These are phyloP conservation scores for Eupithecia pulchellata DNA, from an alignment of 2,888 invertebrate genomes.

Conservation along the genomic window DNA sequence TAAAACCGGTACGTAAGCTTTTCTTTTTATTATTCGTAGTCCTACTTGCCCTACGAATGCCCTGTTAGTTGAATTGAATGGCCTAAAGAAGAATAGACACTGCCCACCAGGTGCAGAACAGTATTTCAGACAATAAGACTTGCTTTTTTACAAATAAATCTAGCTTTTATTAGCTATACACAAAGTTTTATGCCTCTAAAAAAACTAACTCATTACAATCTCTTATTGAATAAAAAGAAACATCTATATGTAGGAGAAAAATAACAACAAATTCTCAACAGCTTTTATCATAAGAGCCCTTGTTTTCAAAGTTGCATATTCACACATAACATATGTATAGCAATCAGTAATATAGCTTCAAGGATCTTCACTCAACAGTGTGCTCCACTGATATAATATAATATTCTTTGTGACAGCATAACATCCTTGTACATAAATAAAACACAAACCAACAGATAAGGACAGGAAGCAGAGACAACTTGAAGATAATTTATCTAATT, in stretches of 20 bases:
- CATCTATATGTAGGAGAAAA: too few relatives aligned
- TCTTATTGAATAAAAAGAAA: too few relatives aligned
- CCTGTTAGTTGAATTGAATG: background rate
- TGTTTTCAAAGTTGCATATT: background rate
- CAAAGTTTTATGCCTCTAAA: background rate
- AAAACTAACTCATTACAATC: background rate
- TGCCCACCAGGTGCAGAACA: background rate
- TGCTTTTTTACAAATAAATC: background rate
- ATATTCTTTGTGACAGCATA: background rate
- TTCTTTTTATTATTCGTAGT: constrained; percentile 15
- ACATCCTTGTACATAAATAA: constrained; percentile 1
- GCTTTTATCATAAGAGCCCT: background rate
- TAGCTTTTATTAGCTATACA: background rate
- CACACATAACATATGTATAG: background rate
- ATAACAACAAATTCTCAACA: background rate
- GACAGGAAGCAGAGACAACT: constrained; percentile 7
- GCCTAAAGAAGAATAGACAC: background rate
- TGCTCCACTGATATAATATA: background rate
- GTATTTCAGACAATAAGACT: background rate
- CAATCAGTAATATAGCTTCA: background rate
- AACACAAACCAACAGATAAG: background rate
- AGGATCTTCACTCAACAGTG: background rate
- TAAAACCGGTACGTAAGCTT: constrained; percentile 56
- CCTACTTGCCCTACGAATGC: background rate
- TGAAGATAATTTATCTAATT: constrained; percentile 2